A percentile compares a stretch with the other conserved stretches of the same genome.
Conservation (phyloP, 2,113 vertebrate genomes). For the Boulengeromyrus knoepffleri region DNA sequence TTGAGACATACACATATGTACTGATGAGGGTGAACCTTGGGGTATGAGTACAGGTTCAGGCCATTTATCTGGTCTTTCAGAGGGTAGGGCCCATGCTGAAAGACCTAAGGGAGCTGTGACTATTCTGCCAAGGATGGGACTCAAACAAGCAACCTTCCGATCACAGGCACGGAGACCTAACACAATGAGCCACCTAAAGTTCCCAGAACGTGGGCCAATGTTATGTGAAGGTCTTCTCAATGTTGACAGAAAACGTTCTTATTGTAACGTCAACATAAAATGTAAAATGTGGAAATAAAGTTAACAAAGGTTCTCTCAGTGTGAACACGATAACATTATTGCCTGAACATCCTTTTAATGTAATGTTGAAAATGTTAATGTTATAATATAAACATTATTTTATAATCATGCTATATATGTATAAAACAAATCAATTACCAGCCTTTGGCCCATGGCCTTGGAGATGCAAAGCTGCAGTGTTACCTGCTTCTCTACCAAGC, state of each 20-base stretch:
- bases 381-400: neutral
- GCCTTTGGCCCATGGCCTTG: neutral
- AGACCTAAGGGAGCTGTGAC: neutral
- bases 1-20: neutral
- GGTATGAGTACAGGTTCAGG: neutral
- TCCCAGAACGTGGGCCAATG: neutral
- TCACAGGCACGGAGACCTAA: neutral
- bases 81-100: neutral
- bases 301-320: no score
- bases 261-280: neutral
- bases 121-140: neutral
- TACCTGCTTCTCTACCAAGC: neutral
- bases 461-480: neutral
- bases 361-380: neutral
- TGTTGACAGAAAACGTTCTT: neutral
- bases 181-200: no score
- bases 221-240: neutral
- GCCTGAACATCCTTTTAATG: neutral
- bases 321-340: neutral
- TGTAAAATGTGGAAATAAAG: no score
- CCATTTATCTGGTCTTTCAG: neutral
- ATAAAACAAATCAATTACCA: neutral
- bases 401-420: neutral
- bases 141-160: neutral
- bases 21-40: neutral